Evolutionary conservation across 2,113 vertebrate genomes (phyloP).

Genomic region (Perca fluviatilis): DNA sequence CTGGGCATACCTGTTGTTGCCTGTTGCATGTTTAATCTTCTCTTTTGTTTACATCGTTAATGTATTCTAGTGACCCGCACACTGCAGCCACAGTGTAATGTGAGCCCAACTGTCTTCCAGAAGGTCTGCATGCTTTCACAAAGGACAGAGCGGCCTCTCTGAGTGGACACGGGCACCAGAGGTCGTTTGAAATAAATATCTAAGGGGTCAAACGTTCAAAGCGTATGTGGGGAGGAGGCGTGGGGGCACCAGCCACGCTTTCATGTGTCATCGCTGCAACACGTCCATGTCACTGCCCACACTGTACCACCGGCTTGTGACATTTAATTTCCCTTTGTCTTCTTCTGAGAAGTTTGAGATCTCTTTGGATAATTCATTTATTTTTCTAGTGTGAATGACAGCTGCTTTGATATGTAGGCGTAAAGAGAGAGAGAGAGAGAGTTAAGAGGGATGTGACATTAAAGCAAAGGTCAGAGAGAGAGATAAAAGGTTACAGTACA

Average conservation of each 20-base stretch:
- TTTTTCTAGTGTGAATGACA: slow-evolving; percentile 21
- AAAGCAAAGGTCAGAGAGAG: too few species aligned
- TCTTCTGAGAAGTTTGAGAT: slow-evolving; percentile 26
- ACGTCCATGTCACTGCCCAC: slow-evolving; percentile 24
- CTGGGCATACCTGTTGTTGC: background rate
- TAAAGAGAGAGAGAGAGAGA: background rate
- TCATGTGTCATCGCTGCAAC: slow-evolving; percentile 49
- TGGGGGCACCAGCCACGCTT: slow-evolving; percentile 42
- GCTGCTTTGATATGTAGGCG: slow-evolving; percentile 34
- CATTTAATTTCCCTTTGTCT: slow-evolving; percentile 69
- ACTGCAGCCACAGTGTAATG: background rate
- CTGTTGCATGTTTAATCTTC: background rate
- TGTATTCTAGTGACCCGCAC: background rate
- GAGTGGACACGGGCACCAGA: slow-evolving; percentile 10
- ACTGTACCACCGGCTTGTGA: slow-evolving; percentile 36
- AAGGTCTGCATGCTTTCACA: slow-evolving; percentile 24
- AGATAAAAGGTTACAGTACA: too few species aligned
- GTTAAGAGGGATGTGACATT: background rate
- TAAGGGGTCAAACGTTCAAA: slow-evolving; percentile 71
- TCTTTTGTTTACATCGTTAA: background rate
- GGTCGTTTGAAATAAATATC: slow-evolving; percentile 67
- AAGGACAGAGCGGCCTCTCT: background rate
- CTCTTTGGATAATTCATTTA: slow-evolving; percentile 23
- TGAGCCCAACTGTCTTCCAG: slow-evolving; percentile 13
- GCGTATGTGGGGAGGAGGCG: background rate